Base-by-base conservation (phyloP, 2,797 vertebrate genomes). In the Trachops cirrhosus region DNA sequence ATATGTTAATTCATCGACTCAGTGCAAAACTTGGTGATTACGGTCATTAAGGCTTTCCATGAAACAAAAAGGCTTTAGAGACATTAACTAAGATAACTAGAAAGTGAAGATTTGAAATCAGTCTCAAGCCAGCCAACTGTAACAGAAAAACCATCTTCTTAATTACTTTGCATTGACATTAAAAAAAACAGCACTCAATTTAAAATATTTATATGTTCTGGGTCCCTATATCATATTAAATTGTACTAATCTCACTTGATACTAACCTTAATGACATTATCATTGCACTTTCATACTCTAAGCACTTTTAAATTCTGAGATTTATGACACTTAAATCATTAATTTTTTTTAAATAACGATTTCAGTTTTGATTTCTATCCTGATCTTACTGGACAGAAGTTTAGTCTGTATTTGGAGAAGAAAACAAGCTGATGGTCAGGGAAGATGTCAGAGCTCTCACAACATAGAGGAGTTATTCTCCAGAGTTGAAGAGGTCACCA, bases 381-480 rank as follows among this genome's bases (percentile, higher is more conserved):
- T 93, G 32, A 93, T 62, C 32, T 88, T 88, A 95, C n/a, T 71
- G 29, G 48, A 12, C 39, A 87, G 26, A 82, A 59, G 5, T 91
- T 83, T 75, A 68, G 26, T 80, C 39, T 71, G 16, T 70, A 37
- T 32, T 89, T 89, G 95, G 62, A 98, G 1, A 39, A 57, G 32
- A 87, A 96, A 83, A 84, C 32, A 74, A 80, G 46, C 41, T 94
- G 46, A 39, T 37, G 75, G 84, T 46, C 93, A 93, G 87, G 83
- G 73, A 89, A 95, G 90, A 95, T 86, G 85, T 95, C 80, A 89
- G 73, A 48, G 64, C 86, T 52, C 50, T 96, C 70, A 4, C 68
- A 78, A 68, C 22, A n/a, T 54, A n/a, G 29, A 96, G 75, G 37
- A 67, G 8, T 86, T 86, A 52, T 86, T 97, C 89, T 96, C 89